A percentile compares a stretch with the other conserved stretches of the same genome.
Evolutionary conservation across 2,888 invertebrate species (phyloP).

Genomic region (Trichacis sp.): DNA sequence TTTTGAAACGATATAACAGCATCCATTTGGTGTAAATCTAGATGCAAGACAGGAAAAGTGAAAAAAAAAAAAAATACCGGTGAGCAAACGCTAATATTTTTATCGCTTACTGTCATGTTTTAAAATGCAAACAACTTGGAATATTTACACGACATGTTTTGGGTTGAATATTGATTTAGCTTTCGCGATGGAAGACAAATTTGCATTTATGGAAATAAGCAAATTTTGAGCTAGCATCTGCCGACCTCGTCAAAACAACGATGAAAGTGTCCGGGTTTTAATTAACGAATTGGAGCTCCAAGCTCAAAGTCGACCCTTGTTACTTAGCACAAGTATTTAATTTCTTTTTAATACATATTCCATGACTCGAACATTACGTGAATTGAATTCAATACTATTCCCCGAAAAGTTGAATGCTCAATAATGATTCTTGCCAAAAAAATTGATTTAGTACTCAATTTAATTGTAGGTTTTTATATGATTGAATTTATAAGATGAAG

Average conservation of each 20-base stretch:
- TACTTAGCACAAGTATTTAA: no score
- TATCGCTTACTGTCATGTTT: no score
- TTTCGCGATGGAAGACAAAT: not conserved
- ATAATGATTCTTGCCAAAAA: not conserved
- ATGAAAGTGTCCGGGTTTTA: constrained; percentile 62
- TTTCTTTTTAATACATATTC: no score
- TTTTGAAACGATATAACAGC: not conserved
- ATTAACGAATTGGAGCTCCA: constrained; percentile 35
- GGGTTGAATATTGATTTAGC: no score
- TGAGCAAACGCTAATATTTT: no score
- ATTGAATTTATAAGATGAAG: not conserved
- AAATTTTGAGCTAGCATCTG: constrained; percentile 17
- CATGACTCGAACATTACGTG: no score
- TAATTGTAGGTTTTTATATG: not conserved
- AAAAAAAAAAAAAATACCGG: no score
- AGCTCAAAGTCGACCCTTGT: constrained; percentile 21
- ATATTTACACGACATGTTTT: no score
- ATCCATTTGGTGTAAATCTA: no score
- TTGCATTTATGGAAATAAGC: not conserved
- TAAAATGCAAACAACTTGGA: no score
- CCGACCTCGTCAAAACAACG: constrained; percentile 64
- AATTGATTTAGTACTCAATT: not conserved
- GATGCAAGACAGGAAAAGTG: no score
- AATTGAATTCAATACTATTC: constrained; percentile 21
- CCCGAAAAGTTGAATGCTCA: constrained; percentile 8